phyloP scores from a whole-genome alignment of 2,113 vertebrate genomes.

The Stigmatopora argus region DNA sequence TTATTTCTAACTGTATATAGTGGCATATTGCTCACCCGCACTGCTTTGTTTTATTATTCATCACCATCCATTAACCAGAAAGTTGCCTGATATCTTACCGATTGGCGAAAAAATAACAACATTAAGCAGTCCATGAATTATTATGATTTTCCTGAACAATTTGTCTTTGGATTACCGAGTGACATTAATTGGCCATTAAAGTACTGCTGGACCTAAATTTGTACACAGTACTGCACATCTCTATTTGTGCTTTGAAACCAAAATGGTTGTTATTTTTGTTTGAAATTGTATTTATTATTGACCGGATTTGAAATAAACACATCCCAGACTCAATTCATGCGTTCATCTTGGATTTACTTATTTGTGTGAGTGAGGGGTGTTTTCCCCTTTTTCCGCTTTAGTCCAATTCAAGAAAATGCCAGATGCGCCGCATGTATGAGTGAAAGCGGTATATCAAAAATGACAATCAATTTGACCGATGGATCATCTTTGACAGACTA shows the following conservation, averaged over 20 bases:
- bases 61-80: not conserved
- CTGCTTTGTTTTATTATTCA: not conserved
- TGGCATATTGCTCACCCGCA: not conserved
- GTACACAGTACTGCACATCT: not conserved
- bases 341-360: constrained; percentile 22
- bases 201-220: not conserved
- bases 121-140: not conserved
- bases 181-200: not conserved
- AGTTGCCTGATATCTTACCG: not conserved
- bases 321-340: constrained; percentile 15
- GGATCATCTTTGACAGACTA: not conserved
- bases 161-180: not conserved
- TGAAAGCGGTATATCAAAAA: constrained; percentile 28
- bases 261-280: constrained; percentile 2
- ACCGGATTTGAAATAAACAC: constrained; percentile 48
- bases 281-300: constrained; percentile 31
- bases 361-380: constrained; percentile 2
- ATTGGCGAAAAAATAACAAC: not conserved
- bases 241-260: not conserved
- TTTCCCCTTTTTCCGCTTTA: not conserved
- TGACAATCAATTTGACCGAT: not conserved
- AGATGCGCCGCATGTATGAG: constrained; percentile 54
- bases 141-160: not conserved
- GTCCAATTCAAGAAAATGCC: constrained; percentile 44
- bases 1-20: not conserved